Evolutionary conservation across 2,888 invertebrate species (phyloP), one percentile per base, ranked within the genome.

Genomic region (Drosophila anomalata): DNA sequence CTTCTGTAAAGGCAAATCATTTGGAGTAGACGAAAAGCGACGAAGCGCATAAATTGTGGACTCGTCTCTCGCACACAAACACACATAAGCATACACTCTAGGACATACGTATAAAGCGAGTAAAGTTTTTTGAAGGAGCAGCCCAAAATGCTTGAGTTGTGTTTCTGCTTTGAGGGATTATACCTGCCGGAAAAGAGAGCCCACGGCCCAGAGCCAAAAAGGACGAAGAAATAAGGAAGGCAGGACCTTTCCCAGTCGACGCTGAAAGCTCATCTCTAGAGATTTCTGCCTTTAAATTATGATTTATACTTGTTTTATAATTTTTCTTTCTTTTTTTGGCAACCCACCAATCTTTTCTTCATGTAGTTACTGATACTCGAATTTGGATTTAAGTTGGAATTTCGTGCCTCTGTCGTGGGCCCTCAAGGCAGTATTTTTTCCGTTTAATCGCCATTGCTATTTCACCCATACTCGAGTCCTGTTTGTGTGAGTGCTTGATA

Each of bases 221-320:
- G 41, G 39, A 39, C 46, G 22, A n/a, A 29, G 22, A 24, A 20
- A 54, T 7, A 14, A 26, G 39, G 48, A 42, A 55, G 48, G 54
- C 50, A 46, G 39, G 63, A 17, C 65, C 77, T 65, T 41, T 41
- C 50, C 62, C 62, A 41, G 69, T 50, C 61, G 54, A 75, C 70
- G 79, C 74, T 78, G 84, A 81, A 78, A 79, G 85, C 85, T 87
- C 85, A 84, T 84, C 84, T 82, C 84, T 57, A 68, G 84, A 84
- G 84, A 84, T 79, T 87, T 53, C 42, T 82, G 78, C 73, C 87
- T 82, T 33, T 54, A 84, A 87, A 87, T 84, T 84, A 87, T 84
- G 87, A 84, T 84, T 84, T 84, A 87, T 84, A 79, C 72, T 61
- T 74, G 63, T 73, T 74, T 84, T 76, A 74, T 78, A 70, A 44